Evolutionary conservation across 1,140 invertebrate genomes (phyloP).

Genomic region (Microvelia longipes): DNA sequence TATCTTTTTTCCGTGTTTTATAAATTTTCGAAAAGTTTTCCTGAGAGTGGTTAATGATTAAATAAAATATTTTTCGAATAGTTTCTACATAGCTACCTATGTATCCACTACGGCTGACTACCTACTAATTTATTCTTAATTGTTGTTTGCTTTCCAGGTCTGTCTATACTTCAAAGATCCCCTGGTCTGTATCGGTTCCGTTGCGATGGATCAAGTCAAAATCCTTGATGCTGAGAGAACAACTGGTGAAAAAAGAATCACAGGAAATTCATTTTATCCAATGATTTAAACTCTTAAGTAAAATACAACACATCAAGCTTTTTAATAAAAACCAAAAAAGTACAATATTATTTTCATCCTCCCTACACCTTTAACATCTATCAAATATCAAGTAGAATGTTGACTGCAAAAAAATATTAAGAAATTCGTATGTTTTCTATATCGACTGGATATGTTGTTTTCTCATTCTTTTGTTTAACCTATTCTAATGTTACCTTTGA

Average conservation of each 20-base stretch:
- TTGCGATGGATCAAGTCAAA: slow-evolving; percentile 59
- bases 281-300: slow-evolving; percentile 5
- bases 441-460: too few relatives aligned
- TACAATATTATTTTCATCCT: too few relatives aligned
- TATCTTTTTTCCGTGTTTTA: too few relatives aligned
- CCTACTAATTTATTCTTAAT: too few relatives aligned
- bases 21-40: too few relatives aligned
- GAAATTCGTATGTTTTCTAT: not conserved
- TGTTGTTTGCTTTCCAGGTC: slow-evolving; percentile 48
- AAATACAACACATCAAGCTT: not conserved
- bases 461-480: too few relatives aligned
- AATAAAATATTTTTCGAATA: too few relatives aligned
- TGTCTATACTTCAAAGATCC: slow-evolving; percentile 84
- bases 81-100: too few relatives aligned
- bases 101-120: too few relatives aligned
- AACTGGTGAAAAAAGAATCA: slow-evolving; percentile 60
- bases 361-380: not conserved
- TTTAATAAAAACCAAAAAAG: not conserved
- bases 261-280: slow-evolving; percentile 30
- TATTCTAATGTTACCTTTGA: too few relatives aligned
- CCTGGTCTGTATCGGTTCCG: slow-evolving; percentile 69
- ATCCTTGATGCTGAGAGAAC: slow-evolving; percentile 52
- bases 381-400: not conserved
- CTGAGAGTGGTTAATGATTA: too few relatives aligned
- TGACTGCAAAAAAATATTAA: not conserved